Evolutionary conservation across 2,797 vertebrate genomes (phyloP).

Genomic region (Darevskia nairensis): DNA sequence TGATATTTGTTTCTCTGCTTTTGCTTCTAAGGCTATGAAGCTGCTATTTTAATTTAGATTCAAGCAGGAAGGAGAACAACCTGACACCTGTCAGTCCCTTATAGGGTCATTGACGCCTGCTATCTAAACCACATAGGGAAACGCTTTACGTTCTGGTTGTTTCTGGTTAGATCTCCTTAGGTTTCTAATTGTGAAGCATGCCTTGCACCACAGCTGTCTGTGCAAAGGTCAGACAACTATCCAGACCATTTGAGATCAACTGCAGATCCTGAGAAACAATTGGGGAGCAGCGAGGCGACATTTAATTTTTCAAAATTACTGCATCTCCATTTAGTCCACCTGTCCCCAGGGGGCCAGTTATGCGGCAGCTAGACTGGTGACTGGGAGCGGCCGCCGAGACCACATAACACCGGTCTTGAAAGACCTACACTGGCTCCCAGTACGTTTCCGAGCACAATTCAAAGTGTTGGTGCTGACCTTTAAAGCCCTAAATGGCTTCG

Average conservation of each 20-base stretch:
- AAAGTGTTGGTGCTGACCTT: too few species aligned
- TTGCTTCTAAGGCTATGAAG: background rate
- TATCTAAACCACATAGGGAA: background rate
- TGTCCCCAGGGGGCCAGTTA: background rate
- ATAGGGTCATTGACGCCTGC: slow-evolving; percentile 10
- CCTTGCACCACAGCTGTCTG: background rate
- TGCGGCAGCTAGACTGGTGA: too few species aligned
- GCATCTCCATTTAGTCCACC: background rate
- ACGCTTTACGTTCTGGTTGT: background rate
- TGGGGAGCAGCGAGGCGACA: too few species aligned
- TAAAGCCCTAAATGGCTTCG: too few species aligned
- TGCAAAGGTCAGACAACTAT: background rate
- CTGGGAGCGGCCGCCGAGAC: too few species aligned
- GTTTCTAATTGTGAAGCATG: background rate
- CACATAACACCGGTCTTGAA: too few species aligned
- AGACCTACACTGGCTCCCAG: too few species aligned
- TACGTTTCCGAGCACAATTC: too few species aligned
- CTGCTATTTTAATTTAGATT: slow-evolving; percentile 12
- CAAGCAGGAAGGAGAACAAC: background rate
- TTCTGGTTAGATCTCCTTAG: background rate
- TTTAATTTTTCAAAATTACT: background rate
- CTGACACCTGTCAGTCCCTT: background rate
- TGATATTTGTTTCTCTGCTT: rapidly evolving
- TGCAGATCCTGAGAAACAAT: background rate
- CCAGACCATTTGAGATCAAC: background rate